Conservation (phyloP, 2,888 invertebrate genomes). For the Mechanitis messenoides region DNA sequence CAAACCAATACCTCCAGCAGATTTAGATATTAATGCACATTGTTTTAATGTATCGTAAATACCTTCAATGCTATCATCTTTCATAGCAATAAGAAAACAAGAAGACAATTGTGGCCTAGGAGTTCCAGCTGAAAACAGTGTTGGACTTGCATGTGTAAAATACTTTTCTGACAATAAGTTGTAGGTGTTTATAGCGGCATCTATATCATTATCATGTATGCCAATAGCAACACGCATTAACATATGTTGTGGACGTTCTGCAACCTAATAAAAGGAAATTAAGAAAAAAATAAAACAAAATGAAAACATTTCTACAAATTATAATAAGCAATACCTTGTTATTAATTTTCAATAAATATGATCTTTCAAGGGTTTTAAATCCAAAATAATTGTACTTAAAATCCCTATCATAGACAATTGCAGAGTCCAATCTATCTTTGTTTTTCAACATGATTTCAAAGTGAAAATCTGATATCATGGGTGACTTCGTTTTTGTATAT, state of each 20-base stretch:
- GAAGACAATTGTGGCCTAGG: slow-evolving; percentile 94
- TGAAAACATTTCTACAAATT: slow-evolving; percentile 1
- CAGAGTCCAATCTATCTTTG: slow-evolving; percentile 93
- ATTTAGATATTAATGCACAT: slow-evolving; percentile 97
- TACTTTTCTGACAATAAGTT: slow-evolving; percentile 95
- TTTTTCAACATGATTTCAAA: slow-evolving; percentile 89
- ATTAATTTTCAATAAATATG: slow-evolving; percentile 94
- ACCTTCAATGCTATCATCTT: slow-evolving; percentile 95
- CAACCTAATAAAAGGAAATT: slow-evolving; percentile 73
- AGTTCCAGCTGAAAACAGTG: slow-evolving; percentile 96
- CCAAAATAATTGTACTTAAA: slow-evolving; percentile 99
- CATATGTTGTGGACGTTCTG: slow-evolving; percentile 98
- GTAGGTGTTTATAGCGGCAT: slow-evolving; percentile 95
- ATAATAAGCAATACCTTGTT: slow-evolving; percentile 77
- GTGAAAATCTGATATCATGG: slow-evolving; percentile 91
- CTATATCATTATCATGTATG: slow-evolving; percentile 95
- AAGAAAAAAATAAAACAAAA: neutral
- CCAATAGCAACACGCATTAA: slow-evolving; percentile 98
- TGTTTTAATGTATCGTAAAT: slow-evolving; percentile 94
- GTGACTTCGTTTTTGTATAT: slow-evolving; percentile 81
- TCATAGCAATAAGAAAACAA: slow-evolving; percentile 96
- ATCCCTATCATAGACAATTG: slow-evolving; percentile 97
- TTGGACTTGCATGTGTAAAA: slow-evolving; percentile 99
- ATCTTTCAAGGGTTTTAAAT: slow-evolving; percentile 98
- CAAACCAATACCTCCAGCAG: slow-evolving; percentile 97